Conservation (phyloP, 1,140 invertebrate species). For the Pantala flavescens region DNA sequence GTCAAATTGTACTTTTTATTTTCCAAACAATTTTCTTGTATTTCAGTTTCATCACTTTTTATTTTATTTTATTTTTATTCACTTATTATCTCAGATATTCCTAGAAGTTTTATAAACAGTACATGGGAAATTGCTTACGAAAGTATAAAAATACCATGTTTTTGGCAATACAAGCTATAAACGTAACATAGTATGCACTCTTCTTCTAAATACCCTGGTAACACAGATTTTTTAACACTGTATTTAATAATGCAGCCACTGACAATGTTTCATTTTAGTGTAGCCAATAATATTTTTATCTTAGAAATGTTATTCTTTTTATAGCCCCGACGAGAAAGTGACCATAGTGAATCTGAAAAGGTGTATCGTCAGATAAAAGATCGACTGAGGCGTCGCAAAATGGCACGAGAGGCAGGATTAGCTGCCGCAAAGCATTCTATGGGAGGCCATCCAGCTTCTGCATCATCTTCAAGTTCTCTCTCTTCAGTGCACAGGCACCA, state of each 20-base stretch:
- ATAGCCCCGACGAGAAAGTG: slow-evolving; percentile 15
- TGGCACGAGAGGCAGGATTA: neutral
- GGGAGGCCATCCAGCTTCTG: too few relatives aligned
- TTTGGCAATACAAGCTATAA: too few relatives aligned
- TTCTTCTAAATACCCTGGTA: too few relatives aligned
- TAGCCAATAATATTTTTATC: too few relatives aligned
- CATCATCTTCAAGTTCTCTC: neutral
- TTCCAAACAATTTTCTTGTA: slow-evolving; percentile 21
- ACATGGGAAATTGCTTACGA: too few relatives aligned
- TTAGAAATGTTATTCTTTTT: neutral
- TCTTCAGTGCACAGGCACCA: neutral
- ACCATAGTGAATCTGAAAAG: slow-evolving; percentile 14
- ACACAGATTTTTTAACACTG: too few relatives aligned
- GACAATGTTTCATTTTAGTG: too few relatives aligned
- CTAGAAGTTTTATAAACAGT: too few relatives aligned
- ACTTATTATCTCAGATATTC: neutral
- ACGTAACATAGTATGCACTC: too few relatives aligned
- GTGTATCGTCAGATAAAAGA: neutral
- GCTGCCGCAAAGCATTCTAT: too few relatives aligned
- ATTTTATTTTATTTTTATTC: slow-evolving; percentile 14
- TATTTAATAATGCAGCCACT: too few relatives aligned
- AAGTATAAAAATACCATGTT: too few relatives aligned
- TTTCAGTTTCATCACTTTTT: slow-evolving; percentile 13
- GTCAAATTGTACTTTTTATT: slow-evolving; percentile 14
- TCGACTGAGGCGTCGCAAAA: neutral